Evolutionary conservation across 2,888 invertebrate genomes (phyloP).

Genomic region (Crepidodera aurea): DNA sequence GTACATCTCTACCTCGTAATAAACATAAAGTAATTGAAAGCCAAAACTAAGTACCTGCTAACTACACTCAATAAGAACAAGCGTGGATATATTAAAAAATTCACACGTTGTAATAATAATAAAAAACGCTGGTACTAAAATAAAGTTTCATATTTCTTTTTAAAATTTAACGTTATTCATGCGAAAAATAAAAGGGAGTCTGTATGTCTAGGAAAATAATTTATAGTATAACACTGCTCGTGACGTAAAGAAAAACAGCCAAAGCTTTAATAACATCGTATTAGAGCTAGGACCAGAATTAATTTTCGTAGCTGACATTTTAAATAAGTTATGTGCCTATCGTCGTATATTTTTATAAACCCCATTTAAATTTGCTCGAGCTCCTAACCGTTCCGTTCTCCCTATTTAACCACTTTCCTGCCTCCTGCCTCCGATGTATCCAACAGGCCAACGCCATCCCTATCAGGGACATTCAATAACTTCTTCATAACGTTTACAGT

Average conservation of each 20-base stretch:
- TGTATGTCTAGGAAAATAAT: conserved; percentile 44
- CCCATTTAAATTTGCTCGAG: conserved; percentile 52
- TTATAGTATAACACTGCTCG: conserved; percentile 52
- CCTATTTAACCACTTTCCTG: conserved; percentile 44
- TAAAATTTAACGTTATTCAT: conserved; percentile 9
- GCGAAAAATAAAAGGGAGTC: conserved; percentile 21
- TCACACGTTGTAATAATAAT: no score
- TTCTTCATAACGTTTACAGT: neutral
- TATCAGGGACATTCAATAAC: conserved; percentile 24
- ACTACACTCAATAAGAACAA: no score
- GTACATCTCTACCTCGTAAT: no score
- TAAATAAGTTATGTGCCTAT: conserved; percentile 58
- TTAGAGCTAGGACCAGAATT: conserved; percentile 55
- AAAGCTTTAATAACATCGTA: conserved; percentile 54
- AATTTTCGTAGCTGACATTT: conserved; percentile 58
- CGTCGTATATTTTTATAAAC: conserved; percentile 59
- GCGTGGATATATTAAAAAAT: no score
- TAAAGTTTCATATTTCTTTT: neutral
- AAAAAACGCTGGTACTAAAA: neutral
- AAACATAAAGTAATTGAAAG: no score
- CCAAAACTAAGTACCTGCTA: no score
- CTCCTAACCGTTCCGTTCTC: conserved; percentile 41
- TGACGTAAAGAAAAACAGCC: conserved; percentile 53
- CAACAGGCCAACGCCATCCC: conserved; percentile 11
- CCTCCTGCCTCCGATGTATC: conserved; percentile 16